Base-by-base conservation (phyloP, 2,113 vertebrate species). In the Hemichromis elongatus region DNA sequence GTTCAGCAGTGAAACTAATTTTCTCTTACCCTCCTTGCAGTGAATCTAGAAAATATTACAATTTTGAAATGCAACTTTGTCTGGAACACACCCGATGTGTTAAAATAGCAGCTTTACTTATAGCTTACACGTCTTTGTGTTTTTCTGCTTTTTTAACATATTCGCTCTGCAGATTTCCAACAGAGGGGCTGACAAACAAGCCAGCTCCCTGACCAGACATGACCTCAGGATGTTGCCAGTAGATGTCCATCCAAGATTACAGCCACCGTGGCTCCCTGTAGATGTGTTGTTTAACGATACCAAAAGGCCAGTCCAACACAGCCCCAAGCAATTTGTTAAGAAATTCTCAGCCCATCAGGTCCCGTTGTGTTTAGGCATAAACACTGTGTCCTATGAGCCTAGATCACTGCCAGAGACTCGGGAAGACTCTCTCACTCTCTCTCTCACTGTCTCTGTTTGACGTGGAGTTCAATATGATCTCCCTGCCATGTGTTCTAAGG, bases 331-430 rank as follows among this genome's bases (percentile, higher is more conserved):
- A 81, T 81, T 57, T 79, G 66, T 78, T 75, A 45, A 79, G 55
- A 78, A 63, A 73, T 18, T 37, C 57, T 50, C 47, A 59, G 26
- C 33, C 79, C 77, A 68, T 85, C 45, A 50, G 81, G 63, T 84
- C 81, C 57, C 9, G 86, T 80, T 85, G 84, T 50, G 86, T 87
- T 83, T 52, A 28, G 42, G 66, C 35, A 81, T 52, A 83, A 89
- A 84, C 79, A 42, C 82, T 12, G 86, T 35, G 78, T 77, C 82
- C 75, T 42, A 3, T 52, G 78, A 91, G 77, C 45, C 19, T 77
- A 80, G 55, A 82, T 82, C 90, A 8, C 52, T 73, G 90, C 85
- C 83, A 84, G 59, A 84, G 57, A 88, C 18, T 54, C 56, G 16
- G 54, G 55, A 57, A 42, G 40, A 24, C 37, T 68, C 35, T 0